phyloP scores from a whole-genome alignment of 1,140 invertebrate species.

The Drosophila arawakana region DNA sequence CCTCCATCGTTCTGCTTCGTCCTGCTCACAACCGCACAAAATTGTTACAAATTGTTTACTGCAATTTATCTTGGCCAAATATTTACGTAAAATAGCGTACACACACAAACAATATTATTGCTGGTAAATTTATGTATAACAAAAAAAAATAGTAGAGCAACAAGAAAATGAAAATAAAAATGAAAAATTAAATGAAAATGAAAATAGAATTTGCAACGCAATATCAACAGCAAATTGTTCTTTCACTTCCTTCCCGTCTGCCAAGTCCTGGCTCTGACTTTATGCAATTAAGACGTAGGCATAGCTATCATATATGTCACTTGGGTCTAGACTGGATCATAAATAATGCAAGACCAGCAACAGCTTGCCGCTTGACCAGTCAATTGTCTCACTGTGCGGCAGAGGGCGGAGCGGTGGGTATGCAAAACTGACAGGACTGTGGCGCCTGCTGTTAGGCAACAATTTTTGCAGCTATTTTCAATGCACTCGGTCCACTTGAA shows the following conservation, averaged over 20 bases:
- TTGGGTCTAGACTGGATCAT: constrained; percentile 71
- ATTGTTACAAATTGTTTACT: constrained; percentile 78
- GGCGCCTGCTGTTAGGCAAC: constrained; percentile 47
- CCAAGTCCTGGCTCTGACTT: neutral
- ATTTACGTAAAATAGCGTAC: constrained; percentile 49
- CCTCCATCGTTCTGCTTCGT: neutral
- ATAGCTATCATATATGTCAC: constrained; percentile 50
- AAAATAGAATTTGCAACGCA: constrained; percentile 39
- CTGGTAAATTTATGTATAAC: constrained; percentile 56
- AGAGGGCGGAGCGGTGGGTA: neutral
- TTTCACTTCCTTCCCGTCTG: neutral
- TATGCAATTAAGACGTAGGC: constrained; percentile 52
- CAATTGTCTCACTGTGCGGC: constrained; percentile 17
- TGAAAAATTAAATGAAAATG: no score
- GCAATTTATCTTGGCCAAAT: constrained; percentile 80
- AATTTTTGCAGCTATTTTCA: constrained; percentile 50
- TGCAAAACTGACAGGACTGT: neutral
- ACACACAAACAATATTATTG: constrained; percentile 41
- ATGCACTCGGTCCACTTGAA: constrained; percentile 55
- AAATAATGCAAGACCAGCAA: constrained; percentile 67
- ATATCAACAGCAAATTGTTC: constrained; percentile 58
- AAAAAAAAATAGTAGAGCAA: constrained; percentile 41
- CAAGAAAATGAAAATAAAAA: constrained; percentile 6
- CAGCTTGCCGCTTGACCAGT: constrained; percentile 47
- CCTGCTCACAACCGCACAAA: constrained; percentile 51